Evolutionary conservation across 2,888 invertebrate genomes (phyloP), one percentile per base, ranked within the genome.

Genomic region (Molorchus minor): DNA sequence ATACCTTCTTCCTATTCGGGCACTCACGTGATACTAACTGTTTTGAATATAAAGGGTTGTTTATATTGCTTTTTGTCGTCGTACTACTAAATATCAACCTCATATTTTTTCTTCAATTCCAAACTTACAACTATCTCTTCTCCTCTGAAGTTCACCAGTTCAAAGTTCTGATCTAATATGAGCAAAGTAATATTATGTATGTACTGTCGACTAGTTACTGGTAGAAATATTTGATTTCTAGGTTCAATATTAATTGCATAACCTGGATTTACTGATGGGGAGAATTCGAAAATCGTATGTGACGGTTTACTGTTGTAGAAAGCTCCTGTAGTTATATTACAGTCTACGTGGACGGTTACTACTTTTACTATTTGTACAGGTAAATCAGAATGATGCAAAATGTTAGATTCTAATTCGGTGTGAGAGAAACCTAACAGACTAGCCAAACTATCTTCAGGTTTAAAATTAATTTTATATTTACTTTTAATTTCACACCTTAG

Each of bases 211-310:
- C 8, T 30, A 12, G 10, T 13, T 35, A 56, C 66, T 10, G 75
- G 77, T 58, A 77, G 70, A 71, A 77, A 77, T 52, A 77, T 72
- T 4, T 75, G 66, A 68, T 74, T 74, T 52, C 49, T 56, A 5
- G 76, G 76, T 30, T 3, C 30, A 7, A 30, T 7, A 30, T 30
- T n/a, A n/a, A n/a, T n/a, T n/a, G n/a, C n/a, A n/a, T n/a, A n/a
- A n/a, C 30, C 30, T 30, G 30, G 30, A 7, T 30, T 30, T 2
- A 12, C 12, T n/a, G n/a, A n/a, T n/a, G n/a, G n/a, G n/a, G n/a
- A n/a, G n/a, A n/a, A 2, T n/a, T n/a, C n/a, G n/a, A n/a, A n/a
- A n/a, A n/a, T n/a, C n/a, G n/a, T n/a, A n/a, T n/a, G n/a, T n/a
- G 70, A 68, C 17, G 58, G 68, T 38, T 61, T 62, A 8, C 69